These are phyloP conservation scores for Platycheirus albimanus DNA, from an alignment of 2,888 invertebrate species.

Conservation along the genomic window DNA sequence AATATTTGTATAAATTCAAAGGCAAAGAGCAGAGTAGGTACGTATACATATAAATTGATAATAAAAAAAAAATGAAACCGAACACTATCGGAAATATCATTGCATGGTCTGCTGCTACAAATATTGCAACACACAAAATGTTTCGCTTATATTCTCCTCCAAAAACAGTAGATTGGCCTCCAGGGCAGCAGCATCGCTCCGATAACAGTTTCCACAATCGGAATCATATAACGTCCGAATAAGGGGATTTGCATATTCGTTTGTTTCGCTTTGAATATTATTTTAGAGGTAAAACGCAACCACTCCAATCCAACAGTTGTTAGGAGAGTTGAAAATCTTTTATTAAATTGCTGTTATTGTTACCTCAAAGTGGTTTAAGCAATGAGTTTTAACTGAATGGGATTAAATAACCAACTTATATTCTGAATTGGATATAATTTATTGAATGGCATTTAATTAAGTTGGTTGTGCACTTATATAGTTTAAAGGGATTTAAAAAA, in stretches of 20 bases:
- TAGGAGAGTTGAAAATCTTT: conserved; percentile 16
- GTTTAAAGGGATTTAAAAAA: no score
- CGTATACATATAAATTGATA: no score
- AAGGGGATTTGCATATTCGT: conserved; percentile 59
- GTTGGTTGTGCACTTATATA: no score
- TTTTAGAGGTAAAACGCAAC: conserved; percentile 9
- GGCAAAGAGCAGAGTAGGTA: no score
- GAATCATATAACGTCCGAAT: conserved; percentile 37
- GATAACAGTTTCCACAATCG: conserved; percentile 56
- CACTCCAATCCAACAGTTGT: background rate
- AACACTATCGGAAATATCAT: conserved; percentile 42
- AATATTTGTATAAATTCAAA: background rate
- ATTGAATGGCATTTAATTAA: background rate
- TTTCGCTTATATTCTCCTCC: conserved; percentile 13
- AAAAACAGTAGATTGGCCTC: conserved; percentile 24
- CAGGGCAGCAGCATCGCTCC: conserved; percentile 15
- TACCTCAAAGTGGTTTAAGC: conserved; percentile 8
- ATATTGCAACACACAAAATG: conserved; percentile 42
- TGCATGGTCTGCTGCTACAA: conserved; percentile 61
- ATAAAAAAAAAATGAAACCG: conserved; percentile 9
- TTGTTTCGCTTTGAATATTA: conserved; percentile 20
- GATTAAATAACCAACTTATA: conserved; percentile 8
- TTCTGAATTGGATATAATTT: background rate
- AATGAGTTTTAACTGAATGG: background rate
- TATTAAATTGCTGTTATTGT: conserved; percentile 14